Conservation (phyloP, 2,888 invertebrate genomes). For the Aproaerema taeniolella region DNA sequence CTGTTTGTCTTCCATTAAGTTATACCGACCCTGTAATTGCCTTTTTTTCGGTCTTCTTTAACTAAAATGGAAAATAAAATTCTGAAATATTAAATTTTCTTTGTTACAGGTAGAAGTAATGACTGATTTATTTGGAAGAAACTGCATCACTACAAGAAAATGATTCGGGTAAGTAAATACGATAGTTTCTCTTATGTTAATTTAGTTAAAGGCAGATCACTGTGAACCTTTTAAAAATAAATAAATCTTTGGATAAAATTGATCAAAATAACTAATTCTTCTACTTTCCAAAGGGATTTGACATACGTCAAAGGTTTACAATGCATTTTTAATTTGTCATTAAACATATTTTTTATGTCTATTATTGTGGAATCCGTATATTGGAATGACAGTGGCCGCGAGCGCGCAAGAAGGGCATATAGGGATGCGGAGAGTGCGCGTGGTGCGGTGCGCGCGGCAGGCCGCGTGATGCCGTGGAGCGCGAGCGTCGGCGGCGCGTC, state of each 20-base stretch:
- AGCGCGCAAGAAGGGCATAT: slow-evolving; percentile 48
- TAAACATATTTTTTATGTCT: too few relatives aligned
- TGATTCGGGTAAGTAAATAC: slow-evolving; percentile 54
- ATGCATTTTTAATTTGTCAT: too few relatives aligned
- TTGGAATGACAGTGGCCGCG: slow-evolving; percentile 46
- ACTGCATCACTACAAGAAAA: slow-evolving; percentile 35
- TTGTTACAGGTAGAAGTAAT: slow-evolving; percentile 56
- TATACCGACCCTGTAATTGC: slow-evolving; percentile 38
- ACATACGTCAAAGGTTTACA: too few relatives aligned
- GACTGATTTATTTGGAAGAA: slow-evolving; percentile 32
- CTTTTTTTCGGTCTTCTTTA: slow-evolving; percentile 36
- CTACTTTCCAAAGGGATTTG: too few relatives aligned
- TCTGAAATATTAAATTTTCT: neutral
- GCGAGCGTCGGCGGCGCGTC: slow-evolving; percentile 47
- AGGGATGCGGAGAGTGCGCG: slow-evolving; percentile 40
- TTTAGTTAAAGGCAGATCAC: too few relatives aligned
- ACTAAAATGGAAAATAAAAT: slow-evolving; percentile 42
- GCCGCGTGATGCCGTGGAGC: slow-evolving; percentile 51
- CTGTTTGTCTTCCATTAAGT: slow-evolving; percentile 58
- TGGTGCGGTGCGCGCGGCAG: slow-evolving; percentile 33
- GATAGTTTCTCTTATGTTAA: too few relatives aligned
- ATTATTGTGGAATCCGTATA: too few relatives aligned
- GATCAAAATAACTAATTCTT: too few relatives aligned
- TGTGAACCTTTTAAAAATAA: too few relatives aligned
- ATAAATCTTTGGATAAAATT: too few relatives aligned